These are phyloP conservation scores for Labia minor DNA, from an alignment of 2,888 invertebrate genomes.

Conservation along the genomic window DNA sequence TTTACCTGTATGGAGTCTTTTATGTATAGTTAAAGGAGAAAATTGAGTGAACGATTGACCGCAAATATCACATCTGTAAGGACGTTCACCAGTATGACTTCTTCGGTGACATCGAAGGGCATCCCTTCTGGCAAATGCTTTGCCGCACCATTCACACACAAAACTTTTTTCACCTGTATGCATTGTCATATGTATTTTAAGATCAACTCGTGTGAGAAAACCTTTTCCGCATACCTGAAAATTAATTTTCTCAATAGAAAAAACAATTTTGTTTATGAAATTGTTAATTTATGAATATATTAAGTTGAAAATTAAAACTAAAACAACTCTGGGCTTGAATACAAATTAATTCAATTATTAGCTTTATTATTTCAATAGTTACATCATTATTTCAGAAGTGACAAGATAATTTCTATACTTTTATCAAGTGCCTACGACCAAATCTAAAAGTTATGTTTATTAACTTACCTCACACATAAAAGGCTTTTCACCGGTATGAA, in stretches of 20 bases:
- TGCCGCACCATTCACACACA: conserved; percentile 48
- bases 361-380: no score
- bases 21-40: conserved; percentile 51
- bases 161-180: conserved; percentile 50
- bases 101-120: conserved; percentile 45
- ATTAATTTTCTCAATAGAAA: no score
- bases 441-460: background rate
- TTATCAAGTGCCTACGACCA: no score
- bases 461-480: conserved; percentile 44
- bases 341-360: no score
- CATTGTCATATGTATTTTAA: conserved; percentile 47
- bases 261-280: no score
- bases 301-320: background rate
- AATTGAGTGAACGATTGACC: conserved; percentile 51
- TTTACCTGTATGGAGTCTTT: conserved; percentile 43
- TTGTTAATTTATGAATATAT: no score
- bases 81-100: conserved; percentile 47
- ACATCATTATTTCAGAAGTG: no score
- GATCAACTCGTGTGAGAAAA: conserved; percentile 46
- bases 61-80: conserved; percentile 47
- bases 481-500: conserved; percentile 48
- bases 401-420: no score
- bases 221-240: conserved; percentile 44
- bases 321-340: background rate
- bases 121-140: conserved; percentile 48